A percentile compares a stretch with the other conserved stretches of the same genome.
Conservation (phyloP, 2,797 vertebrate genomes). For the Rhinoraja longicauda region DNA sequence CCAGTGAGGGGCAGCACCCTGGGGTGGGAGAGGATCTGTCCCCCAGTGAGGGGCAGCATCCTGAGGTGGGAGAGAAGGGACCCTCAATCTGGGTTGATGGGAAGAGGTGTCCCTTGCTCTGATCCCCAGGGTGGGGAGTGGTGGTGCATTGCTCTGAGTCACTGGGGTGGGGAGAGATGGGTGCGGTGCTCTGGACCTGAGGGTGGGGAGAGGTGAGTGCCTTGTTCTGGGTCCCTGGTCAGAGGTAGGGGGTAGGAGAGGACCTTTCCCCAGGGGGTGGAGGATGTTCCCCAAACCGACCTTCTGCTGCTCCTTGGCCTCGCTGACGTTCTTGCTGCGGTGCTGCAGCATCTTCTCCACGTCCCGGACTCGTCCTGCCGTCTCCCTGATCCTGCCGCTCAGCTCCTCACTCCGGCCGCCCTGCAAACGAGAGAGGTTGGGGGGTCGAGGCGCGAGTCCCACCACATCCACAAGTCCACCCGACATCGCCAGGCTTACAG, state of each 20-base stretch:
- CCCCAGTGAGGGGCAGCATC: background rate
- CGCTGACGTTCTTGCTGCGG: slow-evolving; percentile 61
- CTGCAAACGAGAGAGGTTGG: slow-evolving; percentile 45
- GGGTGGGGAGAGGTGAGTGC: too few relatives aligned
- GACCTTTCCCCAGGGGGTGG: too few relatives aligned
- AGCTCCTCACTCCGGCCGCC: slow-evolving; percentile 66
- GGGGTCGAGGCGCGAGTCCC: too few relatives aligned
- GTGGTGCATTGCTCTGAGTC: too few relatives aligned
- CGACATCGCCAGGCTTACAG: too few relatives aligned
- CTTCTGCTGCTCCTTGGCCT: slow-evolving; percentile 80
- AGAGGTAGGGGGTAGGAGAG: background rate
- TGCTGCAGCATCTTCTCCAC: slow-evolving; percentile 71
- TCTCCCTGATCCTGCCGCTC: slow-evolving; percentile 67
- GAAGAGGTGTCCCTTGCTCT: too few relatives aligned
- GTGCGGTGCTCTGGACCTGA: too few relatives aligned
- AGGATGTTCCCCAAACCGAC: slow-evolving; percentile 51
- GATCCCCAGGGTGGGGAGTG: too few relatives aligned
- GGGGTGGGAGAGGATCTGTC: background rate
- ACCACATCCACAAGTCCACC: too few relatives aligned
- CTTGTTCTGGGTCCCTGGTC: too few relatives aligned
- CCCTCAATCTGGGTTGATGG: background rate
- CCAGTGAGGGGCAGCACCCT: too few relatives aligned
- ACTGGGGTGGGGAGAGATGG: too few relatives aligned
- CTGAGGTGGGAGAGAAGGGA: background rate
- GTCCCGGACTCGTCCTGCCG: slow-evolving; percentile 67